These are phyloP conservation scores for Cabera pusaria DNA, from an alignment of 2,888 invertebrate species.

Conservation along the genomic window DNA sequence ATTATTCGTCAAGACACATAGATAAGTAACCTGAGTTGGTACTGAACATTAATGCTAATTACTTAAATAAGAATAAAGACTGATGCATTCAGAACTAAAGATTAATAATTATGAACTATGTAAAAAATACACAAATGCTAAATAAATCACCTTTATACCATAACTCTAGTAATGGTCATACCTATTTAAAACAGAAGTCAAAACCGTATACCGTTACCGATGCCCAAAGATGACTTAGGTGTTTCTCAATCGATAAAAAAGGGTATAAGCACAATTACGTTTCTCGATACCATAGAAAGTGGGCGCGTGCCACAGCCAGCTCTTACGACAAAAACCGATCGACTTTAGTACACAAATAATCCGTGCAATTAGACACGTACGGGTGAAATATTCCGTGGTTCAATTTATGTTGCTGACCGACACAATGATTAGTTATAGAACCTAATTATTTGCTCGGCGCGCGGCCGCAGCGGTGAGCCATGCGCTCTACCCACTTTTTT, in stretches of 20 bases:
- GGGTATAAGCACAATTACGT: slow-evolving; percentile 69
- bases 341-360: slow-evolving; percentile 71
- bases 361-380: slow-evolving; percentile 80
- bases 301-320: slow-evolving; percentile 67
- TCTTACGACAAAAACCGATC: slow-evolving; percentile 62
- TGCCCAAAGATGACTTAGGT: slow-evolving; percentile 63
- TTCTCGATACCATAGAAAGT: slow-evolving; percentile 70
- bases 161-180: slow-evolving; percentile 8
- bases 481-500: slow-evolving; percentile 44
- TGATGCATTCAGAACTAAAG: no score
- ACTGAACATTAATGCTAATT: no score
- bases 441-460: slow-evolving; percentile 54
- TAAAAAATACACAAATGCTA: no score
- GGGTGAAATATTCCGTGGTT: slow-evolving; percentile 75
- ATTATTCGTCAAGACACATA: no score
- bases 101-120: no score
- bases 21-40: no score
- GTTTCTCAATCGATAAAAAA: slow-evolving; percentile 67
- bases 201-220: slow-evolving; percentile 59
- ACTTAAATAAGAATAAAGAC: no score
- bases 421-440: slow-evolving; percentile 62
- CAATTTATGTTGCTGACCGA: slow-evolving; percentile 61
- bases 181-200: slow-evolving; percentile 33
- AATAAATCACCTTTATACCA: no score
- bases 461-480: slow-evolving; percentile 16